Base-by-base conservation (phyloP, 92 coral and sea anemone genomes). In the Muricea muricata region DNA sequence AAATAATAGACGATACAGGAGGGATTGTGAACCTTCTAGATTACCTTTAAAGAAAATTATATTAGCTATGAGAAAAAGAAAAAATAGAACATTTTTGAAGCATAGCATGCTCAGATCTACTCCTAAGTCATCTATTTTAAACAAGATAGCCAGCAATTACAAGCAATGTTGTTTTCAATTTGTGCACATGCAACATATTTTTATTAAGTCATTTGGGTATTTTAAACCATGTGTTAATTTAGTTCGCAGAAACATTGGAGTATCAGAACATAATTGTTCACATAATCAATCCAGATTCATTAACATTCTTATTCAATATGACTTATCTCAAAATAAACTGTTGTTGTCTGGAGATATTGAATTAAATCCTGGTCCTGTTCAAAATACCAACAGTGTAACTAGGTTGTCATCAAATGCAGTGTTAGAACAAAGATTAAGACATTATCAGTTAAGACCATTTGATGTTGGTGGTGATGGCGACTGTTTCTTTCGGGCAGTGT, bases 321-420 rank as follows among this genome's bases (percentile, higher is more conserved):
- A 30, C 79, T 77, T 24, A 55, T 85, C 55, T 17, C 77, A 30
- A 54, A 85, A n/a, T n/a, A n/a, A n/a, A n/a, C n/a, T n/a, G n/a
- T n/a, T n/a, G n/a, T n/a, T n/a, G n/a, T n/a, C n/a, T 3, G 85
- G 89, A 8, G 86, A 79, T 86, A 56, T 86, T 70, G 87, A 79
- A 79, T 65, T 80, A 37, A 86, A 79, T 25, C 86, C 86, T 65
- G 90, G 90, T 50, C 90, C 90, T 66, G 39, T 41, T 14, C 75
- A 75, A 67, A 66, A 40, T 50, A 55, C 48, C 20, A 63, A 85
- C 67, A 57, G 24, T 20, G 75, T 21, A 35, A 70, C 47, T 56
- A 32, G 41, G 23, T 70, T 79, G 18, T 73, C 57, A 56, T 54
- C 42, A 77, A n/a, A n/a, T n/a, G n/a, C n/a, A n/a, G n/a, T n/a